Base-by-base conservation (phyloP, 2,888 invertebrate species). In the Sceliomorpha sp. region DNA sequence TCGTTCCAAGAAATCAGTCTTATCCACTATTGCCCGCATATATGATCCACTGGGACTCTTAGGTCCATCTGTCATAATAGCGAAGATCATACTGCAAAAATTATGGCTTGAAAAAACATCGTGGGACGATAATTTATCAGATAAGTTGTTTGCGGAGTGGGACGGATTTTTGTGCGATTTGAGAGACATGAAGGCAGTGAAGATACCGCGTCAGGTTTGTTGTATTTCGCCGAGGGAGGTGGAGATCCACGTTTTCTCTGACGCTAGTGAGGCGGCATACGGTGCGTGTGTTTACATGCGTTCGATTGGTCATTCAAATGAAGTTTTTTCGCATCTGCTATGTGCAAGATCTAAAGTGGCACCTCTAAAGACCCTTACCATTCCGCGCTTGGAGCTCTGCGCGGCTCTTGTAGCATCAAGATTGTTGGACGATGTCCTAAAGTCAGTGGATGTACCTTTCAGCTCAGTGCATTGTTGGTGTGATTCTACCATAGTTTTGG, bases 401-500 rank as follows among this genome's bases (percentile, higher is more conserved):
- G 53, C 32, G n/a, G 32, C 40, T 6, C 36, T 26, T 10, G 7
- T 45, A 0, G 14, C 45, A 0, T 26, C 20, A 1, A 29, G 9
- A 31, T 31, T 45, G 5, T 26, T 42, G 20, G 20, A 20, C 20
- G 5, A 20, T 20, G 5, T 20, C n/a, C n/a, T n/a, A n/a, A n/a
- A n/a, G n/a, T n/a, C n/a, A n/a, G n/a, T n/a, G n/a, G n/a, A n/a
- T n/a, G n/a, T n/a, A n/a, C n/a, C n/a, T n/a, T n/a, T n/a, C n/a
- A n/a, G n/a, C n/a, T n/a, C n/a, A 20, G 20, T 5, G 5, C 20
- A 20, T 37, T 73, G 73, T 36, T 80, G 75, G 71, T 67, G 66
- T 5, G 78, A 81, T 48, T 78, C 77, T 0, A 70, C 62, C 0
- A 76, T 79, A 4, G 71, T 70, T 1, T 55, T 80, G 17, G 29